phyloP scores from a whole-genome alignment of 2,797 vertebrate species.

The Cynodonichthys magdalenae region DNA sequence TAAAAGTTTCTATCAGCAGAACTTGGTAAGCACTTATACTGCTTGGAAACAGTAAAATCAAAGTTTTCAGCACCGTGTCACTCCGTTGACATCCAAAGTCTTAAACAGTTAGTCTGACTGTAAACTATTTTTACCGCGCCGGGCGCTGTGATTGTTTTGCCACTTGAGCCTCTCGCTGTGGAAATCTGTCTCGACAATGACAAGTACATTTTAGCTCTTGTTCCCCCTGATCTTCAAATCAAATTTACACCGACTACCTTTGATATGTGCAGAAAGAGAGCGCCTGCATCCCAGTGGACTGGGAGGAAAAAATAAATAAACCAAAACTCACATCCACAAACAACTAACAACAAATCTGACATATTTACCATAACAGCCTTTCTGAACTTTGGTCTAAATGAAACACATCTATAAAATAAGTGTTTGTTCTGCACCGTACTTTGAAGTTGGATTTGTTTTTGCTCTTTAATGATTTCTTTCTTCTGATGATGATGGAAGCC shows the following conservation, averaged over 20 bases:
- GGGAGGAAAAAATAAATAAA: constrained; percentile 76
- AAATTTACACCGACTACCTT: constrained; percentile 78
- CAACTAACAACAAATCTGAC: constrained; percentile 80
- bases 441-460: constrained; percentile 83
- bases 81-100: constrained; percentile 52
- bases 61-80: constrained; percentile 53
- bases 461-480: constrained; percentile 85
- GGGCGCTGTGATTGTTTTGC: constrained; percentile 54
- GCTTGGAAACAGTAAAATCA: constrained; percentile 41
- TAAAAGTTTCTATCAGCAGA: no score
- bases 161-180: constrained; percentile 58
- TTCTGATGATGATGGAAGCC: constrained; percentile 90
- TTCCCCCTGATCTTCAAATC: constrained; percentile 75
- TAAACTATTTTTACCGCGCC: constrained; percentile 67
- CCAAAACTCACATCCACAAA: constrained; percentile 75
- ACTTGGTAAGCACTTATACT: constrained; percentile 20
- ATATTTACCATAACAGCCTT: constrained; percentile 81
- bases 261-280: constrained; percentile 77
- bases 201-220: constrained; percentile 76
- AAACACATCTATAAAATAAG: constrained; percentile 83
- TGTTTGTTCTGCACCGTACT: constrained; percentile 80
- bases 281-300: constrained; percentile 80
- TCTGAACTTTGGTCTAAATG: constrained; percentile 80
- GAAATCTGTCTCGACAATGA: constrained; percentile 72
- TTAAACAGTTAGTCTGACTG: constrained; percentile 48